Evolutionary conservation across 2,888 invertebrate genomes (phyloP), one percentile per base, ranked within the genome.

Genomic region (Pyrrhia umbra): DNA sequence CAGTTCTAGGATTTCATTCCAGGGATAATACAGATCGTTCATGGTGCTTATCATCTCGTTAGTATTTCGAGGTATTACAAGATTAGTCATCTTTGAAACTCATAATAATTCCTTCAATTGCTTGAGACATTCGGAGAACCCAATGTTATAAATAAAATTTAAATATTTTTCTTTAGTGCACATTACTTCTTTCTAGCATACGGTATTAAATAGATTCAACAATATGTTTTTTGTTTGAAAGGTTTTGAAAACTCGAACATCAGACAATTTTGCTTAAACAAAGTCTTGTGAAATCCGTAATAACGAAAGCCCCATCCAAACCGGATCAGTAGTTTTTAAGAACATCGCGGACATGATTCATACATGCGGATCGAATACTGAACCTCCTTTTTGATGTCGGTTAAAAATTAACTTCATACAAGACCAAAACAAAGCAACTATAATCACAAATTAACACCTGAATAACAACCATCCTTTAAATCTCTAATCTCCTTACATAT

Each of bases 1-100:
- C 30, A 6, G 4, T 30, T 46, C 20, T 30, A 40, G 8, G 9
- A 45, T 68, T 30, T 39, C 27, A 20, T 65, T 30, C 13, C 18
- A 30, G 13, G 20, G 34, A 34, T 23, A 43, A 51, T 16, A 46
- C 6, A 43, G 47, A 23, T 13, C 6, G 49, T 18, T 37, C 45
- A 43, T 70, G 71, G 52, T 56, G 13, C 54, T 55, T 37, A 75
- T 76, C 63, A 70, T 58, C 40, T 55, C 3, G 40, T 71, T 64
- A 51, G 20, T 27, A 13, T 18, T 77, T 58, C 45, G 9, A n/a
- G 20, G 54, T 71, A 76, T 18, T 37, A 58, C n/a, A 13, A 55
- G 46, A 64, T 56, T 64, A 58, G 51, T 77, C 77, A 71, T 52
- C 52, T 4, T 6, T 21, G 15, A 27, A 13, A 30, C 37, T 25